Percentiles rank a stretch among this genome's conserved stretches.
Conservation (phyloP, 2,113 vertebrate species). For the Malurus melanocephalus region DNA sequence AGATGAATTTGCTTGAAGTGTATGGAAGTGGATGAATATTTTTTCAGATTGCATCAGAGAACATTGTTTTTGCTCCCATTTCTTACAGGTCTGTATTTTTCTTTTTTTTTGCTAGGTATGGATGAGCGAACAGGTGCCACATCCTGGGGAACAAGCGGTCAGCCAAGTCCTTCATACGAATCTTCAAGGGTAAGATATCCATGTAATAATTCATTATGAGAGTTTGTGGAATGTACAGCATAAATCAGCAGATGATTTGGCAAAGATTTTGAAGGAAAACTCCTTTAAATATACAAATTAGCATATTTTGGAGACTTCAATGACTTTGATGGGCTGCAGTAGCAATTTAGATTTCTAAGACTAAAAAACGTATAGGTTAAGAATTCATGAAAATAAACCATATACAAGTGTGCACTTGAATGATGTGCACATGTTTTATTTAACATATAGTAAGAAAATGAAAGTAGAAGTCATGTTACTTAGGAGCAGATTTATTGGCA, state of each 20-base stretch:
- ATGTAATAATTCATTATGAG: background rate
- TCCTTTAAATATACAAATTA: background rate
- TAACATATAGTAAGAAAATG: background rate
- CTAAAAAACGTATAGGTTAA: background rate
- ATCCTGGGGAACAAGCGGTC: conserved; percentile 90
- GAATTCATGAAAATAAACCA: background rate
- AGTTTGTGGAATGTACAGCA: background rate
- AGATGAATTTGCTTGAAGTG: background rate
- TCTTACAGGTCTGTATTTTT: background rate
- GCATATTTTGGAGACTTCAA: background rate
- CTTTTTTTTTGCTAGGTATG: conserved; percentile 82
- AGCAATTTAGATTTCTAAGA: background rate
- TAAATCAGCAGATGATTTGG: background rate
- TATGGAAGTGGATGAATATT: background rate
- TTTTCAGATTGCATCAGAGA: background rate
- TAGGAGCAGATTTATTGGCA: background rate
- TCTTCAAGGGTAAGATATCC: conserved; percentile 89
- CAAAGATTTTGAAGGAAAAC: background rate
- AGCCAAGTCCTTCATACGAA: conserved; percentile 91
- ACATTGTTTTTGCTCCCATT: background rate
- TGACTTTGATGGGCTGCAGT: background rate
- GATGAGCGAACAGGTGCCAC: conserved; percentile 89
- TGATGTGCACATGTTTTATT: background rate
- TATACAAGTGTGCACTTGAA: background rate
- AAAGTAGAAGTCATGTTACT: background rate